Evolutionary conservation across 2,888 invertebrate genomes (phyloP).

Genomic region (Cenopis cana): DNA sequence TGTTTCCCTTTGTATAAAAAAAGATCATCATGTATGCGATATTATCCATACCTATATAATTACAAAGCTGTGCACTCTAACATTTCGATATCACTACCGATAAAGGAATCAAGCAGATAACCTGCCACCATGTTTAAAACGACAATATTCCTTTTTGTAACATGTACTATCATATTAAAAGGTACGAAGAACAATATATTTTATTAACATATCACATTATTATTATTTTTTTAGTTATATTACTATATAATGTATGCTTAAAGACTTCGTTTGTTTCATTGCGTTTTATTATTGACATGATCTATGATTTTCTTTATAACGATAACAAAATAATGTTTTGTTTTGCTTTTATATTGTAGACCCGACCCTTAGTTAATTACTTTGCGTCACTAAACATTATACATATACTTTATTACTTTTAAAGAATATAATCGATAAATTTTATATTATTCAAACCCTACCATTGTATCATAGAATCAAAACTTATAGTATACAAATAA

Average conservation of each 20-base stretch:
- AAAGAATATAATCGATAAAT: too few species aligned
- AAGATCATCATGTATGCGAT: slow-evolving; percentile 16
- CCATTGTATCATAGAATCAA: too few species aligned
- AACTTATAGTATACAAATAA: not conserved
- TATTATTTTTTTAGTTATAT: too few species aligned
- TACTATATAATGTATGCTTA: too few species aligned
- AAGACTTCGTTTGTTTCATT: too few species aligned
- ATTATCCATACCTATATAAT: slow-evolving; percentile 15
- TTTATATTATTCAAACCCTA: too few species aligned
- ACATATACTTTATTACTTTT: too few species aligned
- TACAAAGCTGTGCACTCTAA: slow-evolving; percentile 10
- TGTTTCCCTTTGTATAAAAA: not conserved
- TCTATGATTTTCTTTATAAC: not conserved
- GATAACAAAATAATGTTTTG: not conserved
- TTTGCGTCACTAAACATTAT: not conserved
- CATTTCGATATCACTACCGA: slow-evolving; percentile 23
- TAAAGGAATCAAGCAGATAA: slow-evolving; percentile 10
- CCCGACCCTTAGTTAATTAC: not conserved
- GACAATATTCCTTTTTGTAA: slow-evolving; percentile 15
- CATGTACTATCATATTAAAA: slow-evolving; percentile 13
- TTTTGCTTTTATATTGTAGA: not conserved
- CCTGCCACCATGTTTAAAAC: slow-evolving; percentile 23
- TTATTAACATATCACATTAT: too few species aligned
- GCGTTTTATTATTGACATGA: not conserved
- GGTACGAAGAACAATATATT: slow-evolving; percentile 3